A percentile compares a stretch with the other conserved stretches of the same genome.
Evolutionary conservation across 2,113 vertebrate species (phyloP).

Genomic region (Syrrhaptes paradoxus): DNA sequence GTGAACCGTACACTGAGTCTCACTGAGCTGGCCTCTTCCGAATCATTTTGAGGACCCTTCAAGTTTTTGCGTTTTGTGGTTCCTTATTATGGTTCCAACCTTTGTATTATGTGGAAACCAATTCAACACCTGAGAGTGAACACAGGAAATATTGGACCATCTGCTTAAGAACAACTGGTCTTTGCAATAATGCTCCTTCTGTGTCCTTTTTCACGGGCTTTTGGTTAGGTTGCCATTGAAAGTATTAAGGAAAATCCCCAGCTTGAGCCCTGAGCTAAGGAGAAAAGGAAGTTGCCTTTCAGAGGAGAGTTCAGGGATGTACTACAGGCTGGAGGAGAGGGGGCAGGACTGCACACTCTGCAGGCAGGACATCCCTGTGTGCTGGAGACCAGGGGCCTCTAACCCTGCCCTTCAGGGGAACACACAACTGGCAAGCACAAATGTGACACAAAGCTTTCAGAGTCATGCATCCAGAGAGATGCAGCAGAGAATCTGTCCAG

Average conservation of each 20-base stretch:
- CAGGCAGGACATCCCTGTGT: neutral
- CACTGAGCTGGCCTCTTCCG: neutral
- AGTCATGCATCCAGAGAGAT: neutral
- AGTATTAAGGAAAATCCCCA: neutral
- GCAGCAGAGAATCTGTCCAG: neutral
- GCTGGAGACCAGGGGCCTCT: neutral
- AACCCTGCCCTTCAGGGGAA: neutral
- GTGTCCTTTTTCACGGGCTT: neutral
- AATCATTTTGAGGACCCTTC: neutral
- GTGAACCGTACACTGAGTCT: neutral
- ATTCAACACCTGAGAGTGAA: neutral
- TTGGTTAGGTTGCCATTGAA: neutral
- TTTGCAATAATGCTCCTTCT: neutral
- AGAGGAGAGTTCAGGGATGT: neutral
- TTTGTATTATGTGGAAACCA: neutral
- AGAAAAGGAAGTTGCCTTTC: neutral
- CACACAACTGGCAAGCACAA: neutral
- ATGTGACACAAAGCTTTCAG: neutral
- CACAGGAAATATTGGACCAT: neutral
- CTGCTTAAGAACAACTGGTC: neutral
- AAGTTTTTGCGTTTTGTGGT: neutral
- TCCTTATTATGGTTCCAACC: neutral
- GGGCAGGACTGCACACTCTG: neutral
- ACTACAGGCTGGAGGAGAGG: neutral
- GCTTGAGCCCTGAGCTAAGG: neutral